These are phyloP conservation scores for Nomia melanderi DNA, from an alignment of 1,140 invertebrate genomes.

Conservation along the genomic window DNA sequence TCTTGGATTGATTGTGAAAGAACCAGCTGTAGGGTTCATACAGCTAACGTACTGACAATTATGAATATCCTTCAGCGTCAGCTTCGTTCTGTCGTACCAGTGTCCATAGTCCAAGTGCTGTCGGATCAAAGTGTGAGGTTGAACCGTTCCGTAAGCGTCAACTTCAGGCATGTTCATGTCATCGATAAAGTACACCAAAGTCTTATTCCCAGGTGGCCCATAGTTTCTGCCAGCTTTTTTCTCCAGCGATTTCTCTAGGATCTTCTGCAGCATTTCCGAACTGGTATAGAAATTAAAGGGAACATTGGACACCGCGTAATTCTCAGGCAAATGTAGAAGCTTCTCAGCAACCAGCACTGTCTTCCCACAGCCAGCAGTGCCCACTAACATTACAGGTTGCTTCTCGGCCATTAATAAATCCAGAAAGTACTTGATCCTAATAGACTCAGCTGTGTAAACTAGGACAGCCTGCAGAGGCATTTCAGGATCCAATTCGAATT, in stretches of 20 bases:
- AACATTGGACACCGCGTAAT: conserved; percentile 93
- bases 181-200: conserved; percentile 97
- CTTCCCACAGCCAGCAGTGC: conserved; percentile 94
- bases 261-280: conserved; percentile 97
- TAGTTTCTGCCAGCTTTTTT: conserved; percentile 98
- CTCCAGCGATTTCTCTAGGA: conserved; percentile 97
- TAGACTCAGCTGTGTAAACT: conserved; percentile 97
- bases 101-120: conserved; percentile 98
- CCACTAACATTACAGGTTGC: conserved; percentile 96
- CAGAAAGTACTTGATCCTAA: conserved; percentile 93
- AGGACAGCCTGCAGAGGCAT: conserved; percentile 94
- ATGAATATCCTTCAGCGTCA: conserved; percentile 97
- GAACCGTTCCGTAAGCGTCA: conserved; percentile 96
- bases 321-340: conserved; percentile 90
- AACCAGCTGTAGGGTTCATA: conserved; percentile 98
- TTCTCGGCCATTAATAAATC: conserved; percentile 93
- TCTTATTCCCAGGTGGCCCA: conserved; percentile 96
- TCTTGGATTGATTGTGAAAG: conserved; percentile 97
- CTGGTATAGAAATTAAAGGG: conserved; percentile 99
- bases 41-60: conserved; percentile 98
- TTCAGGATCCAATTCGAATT: conserved; percentile 95
- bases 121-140: conserved; percentile 96
- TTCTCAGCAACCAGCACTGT: conserved; percentile 94
- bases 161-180: conserved; percentile 99
- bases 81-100: conserved; percentile 95